Percentiles rank a stretch among this genome's conserved stretches.
Conservation (phyloP, 2,888 invertebrate genomes). For the Dioctria linearis region DNA sequence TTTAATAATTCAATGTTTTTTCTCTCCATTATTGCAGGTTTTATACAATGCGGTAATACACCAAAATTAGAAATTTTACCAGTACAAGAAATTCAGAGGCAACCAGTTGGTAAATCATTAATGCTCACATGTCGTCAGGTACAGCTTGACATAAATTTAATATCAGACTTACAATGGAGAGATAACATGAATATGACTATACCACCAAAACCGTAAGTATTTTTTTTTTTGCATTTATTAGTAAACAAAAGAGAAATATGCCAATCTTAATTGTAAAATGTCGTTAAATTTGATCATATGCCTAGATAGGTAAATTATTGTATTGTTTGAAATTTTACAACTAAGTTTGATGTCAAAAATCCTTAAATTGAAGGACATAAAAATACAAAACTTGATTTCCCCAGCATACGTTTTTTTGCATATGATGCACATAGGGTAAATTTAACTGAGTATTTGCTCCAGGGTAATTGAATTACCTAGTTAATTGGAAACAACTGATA, state of each 20-base stretch:
- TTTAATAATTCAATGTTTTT: neutral
- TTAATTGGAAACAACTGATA: no score
- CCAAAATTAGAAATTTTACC: slow-evolving; percentile 81
- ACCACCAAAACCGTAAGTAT: slow-evolving; percentile 78
- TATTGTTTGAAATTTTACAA: no score
- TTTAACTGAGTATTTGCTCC: no score
- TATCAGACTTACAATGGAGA: slow-evolving; percentile 85
- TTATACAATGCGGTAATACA: slow-evolving; percentile 62
- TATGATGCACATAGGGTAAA: no score
- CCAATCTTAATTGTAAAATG: no score
- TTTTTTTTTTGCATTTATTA: neutral
- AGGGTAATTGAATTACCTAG: no score
- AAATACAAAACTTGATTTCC: neutral
- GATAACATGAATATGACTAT: slow-evolving; percentile 81
- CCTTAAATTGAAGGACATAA: neutral
- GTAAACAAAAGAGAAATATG: no score
- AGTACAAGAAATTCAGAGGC: slow-evolving; percentile 78
- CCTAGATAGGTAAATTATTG: no score
- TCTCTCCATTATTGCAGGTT: slow-evolving; percentile 41
- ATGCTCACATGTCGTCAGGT: slow-evolving; percentile 85
- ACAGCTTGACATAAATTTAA: slow-evolving; percentile 78
- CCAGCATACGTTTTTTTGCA: no score
- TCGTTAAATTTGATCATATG: no score
- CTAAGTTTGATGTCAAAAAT: no score
- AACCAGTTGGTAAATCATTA: slow-evolving; percentile 82